Evolutionary conservation across 2,888 invertebrate species (phyloP).

Genomic region (Teleogryllus oceanicus): DNA sequence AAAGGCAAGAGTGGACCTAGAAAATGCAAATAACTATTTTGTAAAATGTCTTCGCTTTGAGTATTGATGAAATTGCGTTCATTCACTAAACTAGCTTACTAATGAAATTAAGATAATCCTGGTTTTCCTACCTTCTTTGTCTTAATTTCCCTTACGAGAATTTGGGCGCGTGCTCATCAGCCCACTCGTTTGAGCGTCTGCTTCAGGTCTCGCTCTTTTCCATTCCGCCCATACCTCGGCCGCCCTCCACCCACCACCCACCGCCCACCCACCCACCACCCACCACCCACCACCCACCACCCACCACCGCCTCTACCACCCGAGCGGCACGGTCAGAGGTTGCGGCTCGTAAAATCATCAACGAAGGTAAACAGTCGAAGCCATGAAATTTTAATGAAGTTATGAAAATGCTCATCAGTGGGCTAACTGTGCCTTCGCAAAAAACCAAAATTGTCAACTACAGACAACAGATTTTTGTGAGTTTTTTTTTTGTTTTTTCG

Average conservation of each 20-base stretch:
- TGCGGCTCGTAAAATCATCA: neutral
- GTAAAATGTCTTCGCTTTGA: too few relatives aligned
- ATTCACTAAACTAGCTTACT: too few relatives aligned
- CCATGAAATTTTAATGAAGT: slow-evolving; percentile 18
- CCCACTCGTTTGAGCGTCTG: too few relatives aligned
- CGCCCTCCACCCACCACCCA: neutral
- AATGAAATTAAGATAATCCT: too few relatives aligned
- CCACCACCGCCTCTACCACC: neutral
- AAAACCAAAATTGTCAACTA: neutral
- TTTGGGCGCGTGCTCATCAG: too few relatives aligned
- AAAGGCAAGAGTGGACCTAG: too few relatives aligned
- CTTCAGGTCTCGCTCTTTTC: neutral
- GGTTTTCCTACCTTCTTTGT: too few relatives aligned
- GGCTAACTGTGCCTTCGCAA: neutral
- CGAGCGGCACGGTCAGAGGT: neutral
- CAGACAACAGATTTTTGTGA: neutral
- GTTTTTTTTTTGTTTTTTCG: neutral
- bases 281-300: neutral
- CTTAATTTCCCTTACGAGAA: too few relatives aligned
- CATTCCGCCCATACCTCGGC: neutral
- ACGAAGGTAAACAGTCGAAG: neutral
- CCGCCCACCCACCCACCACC: too few relatives aligned
- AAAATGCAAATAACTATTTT: too few relatives aligned
- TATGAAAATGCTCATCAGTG: slow-evolving; percentile 18
- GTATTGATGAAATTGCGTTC: too few relatives aligned